These are phyloP conservation scores for Myiozetetes cayanensis DNA, from an alignment of 2,113 vertebrate genomes.

Conservation along the genomic window DNA sequence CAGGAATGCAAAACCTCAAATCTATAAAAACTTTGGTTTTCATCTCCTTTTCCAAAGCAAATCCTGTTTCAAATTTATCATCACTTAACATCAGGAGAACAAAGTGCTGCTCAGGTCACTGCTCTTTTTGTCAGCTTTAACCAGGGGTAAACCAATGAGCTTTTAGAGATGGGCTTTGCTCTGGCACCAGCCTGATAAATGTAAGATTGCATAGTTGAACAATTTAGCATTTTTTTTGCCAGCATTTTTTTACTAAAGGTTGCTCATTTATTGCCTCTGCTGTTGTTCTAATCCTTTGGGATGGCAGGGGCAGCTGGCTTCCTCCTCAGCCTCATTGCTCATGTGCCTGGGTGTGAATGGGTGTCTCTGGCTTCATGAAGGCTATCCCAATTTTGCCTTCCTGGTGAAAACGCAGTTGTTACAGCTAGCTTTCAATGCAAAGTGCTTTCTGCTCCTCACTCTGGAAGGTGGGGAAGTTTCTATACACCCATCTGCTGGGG, in stretches of 20 bases:
- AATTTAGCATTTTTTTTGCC: not conserved
- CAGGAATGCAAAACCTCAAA: not conserved
- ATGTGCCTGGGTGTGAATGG: not conserved
- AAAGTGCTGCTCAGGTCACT: not conserved
- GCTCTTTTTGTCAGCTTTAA: not conserved
- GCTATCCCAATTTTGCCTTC: not conserved
- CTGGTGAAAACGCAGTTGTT: accelerated
- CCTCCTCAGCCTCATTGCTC: not conserved
- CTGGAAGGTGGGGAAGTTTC: not conserved
- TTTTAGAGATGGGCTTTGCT: not conserved
- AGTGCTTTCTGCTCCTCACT: not conserved
- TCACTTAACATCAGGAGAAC: not conserved
- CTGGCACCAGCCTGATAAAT: not conserved
- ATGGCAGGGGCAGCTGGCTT: not conserved
- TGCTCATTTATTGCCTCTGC: not conserved
- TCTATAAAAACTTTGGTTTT: not conserved
- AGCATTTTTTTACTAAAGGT: not conserved
- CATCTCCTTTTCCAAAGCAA: not conserved
- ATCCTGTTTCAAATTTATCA: not conserved
- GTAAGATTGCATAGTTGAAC: not conserved
- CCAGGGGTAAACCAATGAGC: not conserved
- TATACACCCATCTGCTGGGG: no score
- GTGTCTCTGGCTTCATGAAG: not conserved
- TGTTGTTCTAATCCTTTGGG: not conserved
- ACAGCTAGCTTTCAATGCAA: not conserved